Evolutionary conservation across 2,113 vertebrate species (phyloP), one percentile per base, ranked within the genome.

Genomic region (Acrocephalus kingi): DNA sequence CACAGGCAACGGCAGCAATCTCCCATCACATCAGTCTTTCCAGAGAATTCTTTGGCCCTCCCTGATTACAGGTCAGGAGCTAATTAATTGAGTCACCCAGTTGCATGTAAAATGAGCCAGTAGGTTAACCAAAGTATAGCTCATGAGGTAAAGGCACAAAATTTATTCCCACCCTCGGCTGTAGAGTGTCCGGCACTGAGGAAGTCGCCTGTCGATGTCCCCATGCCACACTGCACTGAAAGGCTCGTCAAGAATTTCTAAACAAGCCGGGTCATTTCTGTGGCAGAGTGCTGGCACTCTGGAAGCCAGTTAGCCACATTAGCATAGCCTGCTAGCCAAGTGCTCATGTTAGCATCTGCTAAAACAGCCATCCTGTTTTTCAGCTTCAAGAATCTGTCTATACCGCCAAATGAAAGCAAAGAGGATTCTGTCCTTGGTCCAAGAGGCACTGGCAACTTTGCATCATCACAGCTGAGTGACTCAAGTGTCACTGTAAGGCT

Each of bases 281-380:
- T 31, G 24, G 48, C 68, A 84, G 35, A 17, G 39, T 39, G 30
- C 39, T 84, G 61, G 33, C 1, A 1, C 46, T 48, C 63, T 80
- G 85, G 49, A 90, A 86, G 21, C 30, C 71, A 48, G 37, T 62
- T 66, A 86, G 72, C 77, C 82, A 39, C 43, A 66, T 69, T 69
- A 95, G 25, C 72, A 58, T 27, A 66, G 46, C 37, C 56, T 83
- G 62, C 31, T 69, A 85, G 67, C 79, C 88, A 96, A 93, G 58
- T 51, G 55, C 35, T 95, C 75, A 6, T 66, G 85, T 90, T 91
- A 93, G 33, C 55, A 33, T 77, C 22, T 71, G 63, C 63, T 95
- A 33, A 76, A 91, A 58, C 10, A 85, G 51, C 49, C 62, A 73
- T 51, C 82, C 59, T 56, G 8, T 54, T 85, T 85, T 85, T 73